Evolutionary conservation across 2,888 invertebrate species (phyloP).

Genomic region (Metopia argyrocephala): DNA sequence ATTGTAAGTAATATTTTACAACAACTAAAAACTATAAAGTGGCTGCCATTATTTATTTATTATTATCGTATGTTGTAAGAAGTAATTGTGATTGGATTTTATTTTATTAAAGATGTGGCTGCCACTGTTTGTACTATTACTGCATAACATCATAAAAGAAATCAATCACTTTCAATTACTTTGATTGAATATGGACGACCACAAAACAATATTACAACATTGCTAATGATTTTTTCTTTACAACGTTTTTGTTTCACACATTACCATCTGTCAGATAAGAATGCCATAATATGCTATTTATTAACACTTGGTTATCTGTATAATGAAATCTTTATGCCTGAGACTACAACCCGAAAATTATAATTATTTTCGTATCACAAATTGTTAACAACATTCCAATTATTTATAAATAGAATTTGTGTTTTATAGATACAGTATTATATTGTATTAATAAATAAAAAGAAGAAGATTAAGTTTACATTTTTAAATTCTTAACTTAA

Average conservation of each 20-base stretch:
- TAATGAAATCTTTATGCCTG: slow-evolving; percentile 40
- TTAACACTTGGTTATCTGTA: slow-evolving; percentile 46
- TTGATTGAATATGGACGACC: slow-evolving; percentile 42
- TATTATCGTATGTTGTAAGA: neutral
- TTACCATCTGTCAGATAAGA: slow-evolving; percentile 55
- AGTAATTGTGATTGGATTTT: neutral
- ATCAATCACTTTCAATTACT: slow-evolving; percentile 63
- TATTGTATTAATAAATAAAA: too few relatives aligned
- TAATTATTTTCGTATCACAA: slow-evolving; percentile 8
- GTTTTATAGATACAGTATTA: too few relatives aligned
- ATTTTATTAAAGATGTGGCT: neutral
- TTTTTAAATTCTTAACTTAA: too few relatives aligned
- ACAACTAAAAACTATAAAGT: slow-evolving; percentile 44
- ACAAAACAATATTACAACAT: neutral
- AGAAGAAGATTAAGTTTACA: too few relatives aligned
- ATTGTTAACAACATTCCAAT: slow-evolving; percentile 44
- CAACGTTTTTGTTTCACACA: neutral
- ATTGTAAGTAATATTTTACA: slow-evolving; percentile 20
- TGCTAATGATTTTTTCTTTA: neutral
- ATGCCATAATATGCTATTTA: neutral
- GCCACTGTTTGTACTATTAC: neutral
- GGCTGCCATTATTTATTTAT: slow-evolving; percentile 34
- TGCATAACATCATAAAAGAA: slow-evolving; percentile 18
- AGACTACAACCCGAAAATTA: neutral
- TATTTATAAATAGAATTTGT: slow-evolving; percentile 14